Base-by-base conservation (phyloP, 2,113 vertebrate species). In the Pao palembangensis region DNA sequence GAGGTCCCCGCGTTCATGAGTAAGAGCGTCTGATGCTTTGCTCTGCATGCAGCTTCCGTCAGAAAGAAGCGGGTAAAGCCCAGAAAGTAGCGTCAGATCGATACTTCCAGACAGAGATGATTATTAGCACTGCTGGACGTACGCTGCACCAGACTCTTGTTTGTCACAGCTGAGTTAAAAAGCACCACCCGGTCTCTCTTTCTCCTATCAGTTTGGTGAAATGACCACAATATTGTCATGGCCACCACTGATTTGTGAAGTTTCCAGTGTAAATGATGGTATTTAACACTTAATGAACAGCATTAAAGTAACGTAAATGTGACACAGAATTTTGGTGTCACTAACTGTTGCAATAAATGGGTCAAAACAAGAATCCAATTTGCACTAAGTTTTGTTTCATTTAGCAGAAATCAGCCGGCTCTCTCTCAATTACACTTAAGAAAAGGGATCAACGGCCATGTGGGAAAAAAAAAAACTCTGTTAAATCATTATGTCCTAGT, bases 401-500 rank as follows among this genome's bases (percentile, higher is more conserved):
- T 17, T 6, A 16, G 14, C 7, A 25, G 23, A 5, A 25, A 44
- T 44, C 14, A 17, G 43, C 13, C 14, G 4, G 13, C 6, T 4
- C 43, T 44, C 43, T 5, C 16, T 44, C 15, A 47, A 47, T 47
- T 17, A 47, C 44, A 47, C 15, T n/a, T 6, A 47, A 47, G n/a
- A 16, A 16, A 51, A 52, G n/a, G 5, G 15, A 53, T 18, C 34
- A 38, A 55, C 11, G 17, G 8, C 0, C 0, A 19, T 44, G 41
- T 34, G 18, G 17, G 17, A n/a, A 48, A 11, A 18, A 19, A 49
- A 20, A 49, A 18, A 17, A 6, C 2, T 11, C 25, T 53, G 51
- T n/a, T 16, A 42, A 19, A 43, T 20, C 44, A n/a, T 8, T n/a
- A n/a, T 28, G 4, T 17, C 0, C 20, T 64, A 67, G 80, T 82